A percentile compares a stretch with the other conserved stretches of the same genome.
These are phyloP conservation scores for Girardinus metallicus DNA, from an alignment of 2,797 vertebrate genomes.

Conservation along the genomic window DNA sequence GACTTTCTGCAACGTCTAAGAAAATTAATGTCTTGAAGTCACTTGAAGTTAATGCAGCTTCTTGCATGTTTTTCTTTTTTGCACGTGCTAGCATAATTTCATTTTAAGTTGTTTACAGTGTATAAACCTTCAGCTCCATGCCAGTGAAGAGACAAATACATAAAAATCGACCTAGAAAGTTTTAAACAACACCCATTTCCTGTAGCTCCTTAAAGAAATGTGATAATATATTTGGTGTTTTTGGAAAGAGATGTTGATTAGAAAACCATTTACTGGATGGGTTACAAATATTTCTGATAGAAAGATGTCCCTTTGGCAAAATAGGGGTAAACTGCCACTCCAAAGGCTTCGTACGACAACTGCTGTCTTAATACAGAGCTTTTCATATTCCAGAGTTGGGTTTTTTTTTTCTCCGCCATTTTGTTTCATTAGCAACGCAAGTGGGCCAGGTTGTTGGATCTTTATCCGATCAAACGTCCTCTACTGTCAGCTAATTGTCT, in stretches of 20 bases:
- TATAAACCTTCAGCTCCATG: slow-evolving; percentile 72
- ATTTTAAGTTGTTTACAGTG: slow-evolving; percentile 62
- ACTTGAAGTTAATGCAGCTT: slow-evolving; percentile 50
- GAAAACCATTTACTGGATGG: slow-evolving; percentile 71
- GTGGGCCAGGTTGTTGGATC: not conserved
- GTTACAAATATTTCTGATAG: slow-evolving; percentile 67
- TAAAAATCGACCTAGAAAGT: slow-evolving; percentile 75
- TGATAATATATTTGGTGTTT: slow-evolving; percentile 70
- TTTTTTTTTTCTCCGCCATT: not conserved
- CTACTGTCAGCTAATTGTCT: not conserved
- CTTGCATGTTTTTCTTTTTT: slow-evolving; percentile 17
- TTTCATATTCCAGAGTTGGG: not conserved
- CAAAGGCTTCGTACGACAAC: slow-evolving; percentile 63
- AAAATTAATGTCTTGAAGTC: slow-evolving; percentile 42
- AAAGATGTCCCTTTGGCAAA: slow-evolving; percentile 84
- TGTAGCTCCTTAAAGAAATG: slow-evolving; percentile 52
- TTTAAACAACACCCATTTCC: slow-evolving; percentile 59
- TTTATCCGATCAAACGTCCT: not conserved
- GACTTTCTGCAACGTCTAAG: slow-evolving; percentile 19
- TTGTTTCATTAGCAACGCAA: not conserved
- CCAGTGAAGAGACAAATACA: slow-evolving; percentile 73
- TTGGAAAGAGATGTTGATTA: slow-evolving; percentile 73
- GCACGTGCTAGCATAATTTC: slow-evolving; percentile 57
- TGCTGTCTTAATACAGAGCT: slow-evolving; percentile 44
- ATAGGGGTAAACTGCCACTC: slow-evolving; percentile 80